A percentile compares a stretch with the other conserved stretches of the same genome.
Evolutionary conservation across 2,113 vertebrate species (phyloP).

Genomic region (Ictidomys tridecemlineatus): DNA sequence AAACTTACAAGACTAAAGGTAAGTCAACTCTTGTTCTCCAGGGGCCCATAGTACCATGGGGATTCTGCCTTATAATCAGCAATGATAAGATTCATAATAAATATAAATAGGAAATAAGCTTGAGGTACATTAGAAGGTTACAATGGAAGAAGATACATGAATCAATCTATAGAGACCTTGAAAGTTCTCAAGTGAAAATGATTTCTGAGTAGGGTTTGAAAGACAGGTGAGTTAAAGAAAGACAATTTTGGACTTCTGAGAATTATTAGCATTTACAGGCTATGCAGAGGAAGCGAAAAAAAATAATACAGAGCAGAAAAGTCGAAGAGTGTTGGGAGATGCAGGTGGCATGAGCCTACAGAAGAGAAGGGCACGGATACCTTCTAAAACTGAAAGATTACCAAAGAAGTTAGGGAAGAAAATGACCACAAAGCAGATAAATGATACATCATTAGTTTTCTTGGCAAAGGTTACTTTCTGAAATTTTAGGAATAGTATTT

Average conservation of each 20-base stretch:
- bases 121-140: background rate
- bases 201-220: background rate
- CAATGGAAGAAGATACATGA: background rate
- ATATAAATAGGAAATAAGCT: background rate
- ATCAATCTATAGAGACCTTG: background rate
- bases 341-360: background rate
- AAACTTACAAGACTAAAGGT: background rate
- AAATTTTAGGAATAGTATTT: background rate
- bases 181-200: background rate
- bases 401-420: background rate
- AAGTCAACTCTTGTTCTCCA: background rate
- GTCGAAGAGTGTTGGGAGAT: background rate
- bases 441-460: background rate
- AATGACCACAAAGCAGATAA: slow-evolving; percentile 17
- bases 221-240: background rate
- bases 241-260: background rate
- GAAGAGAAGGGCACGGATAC: background rate
- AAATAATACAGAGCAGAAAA: too few species aligned
- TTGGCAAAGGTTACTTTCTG: background rate
- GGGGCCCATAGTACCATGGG: background rate
- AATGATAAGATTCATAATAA: background rate
- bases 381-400: background rate
- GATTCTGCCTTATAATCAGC: background rate
- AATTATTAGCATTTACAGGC: background rate
- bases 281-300: fast-evolving